Evolutionary conservation across 2,888 invertebrate species (phyloP), one percentile per base, ranked within the genome.

Genomic region (Linnaemya vulpina): DNA sequence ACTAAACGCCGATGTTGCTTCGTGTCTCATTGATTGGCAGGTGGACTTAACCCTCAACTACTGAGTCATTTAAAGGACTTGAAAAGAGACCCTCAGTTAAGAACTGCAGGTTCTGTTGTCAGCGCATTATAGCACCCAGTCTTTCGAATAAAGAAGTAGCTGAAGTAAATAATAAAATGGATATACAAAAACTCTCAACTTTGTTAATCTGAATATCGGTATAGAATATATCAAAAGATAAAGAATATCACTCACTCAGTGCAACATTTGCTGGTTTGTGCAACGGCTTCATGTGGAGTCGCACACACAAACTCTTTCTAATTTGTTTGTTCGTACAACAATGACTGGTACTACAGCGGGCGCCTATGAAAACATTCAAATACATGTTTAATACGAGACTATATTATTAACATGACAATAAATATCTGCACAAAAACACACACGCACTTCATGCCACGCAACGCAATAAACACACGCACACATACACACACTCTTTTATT

Each of bases 331-430:
- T 58, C 38, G 71, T 22, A 51, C 43, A 63, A 67, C 51, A 65
- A 74, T 53, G 25, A 17, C 43, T 25, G 11, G 20, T 58, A 15
- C 53, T 30, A 51, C 81, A 68, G 62, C 58, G 70, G 62, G 78
- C 60, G 63, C 40, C 73, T 58, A 46, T 68, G 60, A 80, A 65
- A 60, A 67, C 53, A 80, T 46, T 82, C 49, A 49, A 77, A 67
- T 78, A 30, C 70, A 63, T 70, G 63, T 74, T 79, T 70, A 70
- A 35, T 51, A 49, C 71, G 43, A 82, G 78, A 82, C 82, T 75
- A 82, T 67, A 71, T 79, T 85, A 78, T 85, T 82, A 85, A 82
- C 82, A 85, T 71, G 79, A 82, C 78, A 85, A 82, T 85, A 82
- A 85, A 84, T 78, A 77, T 79, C 22, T 67, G 49, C 40, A 35